phyloP scores from a whole-genome alignment of 2,113 vertebrate genomes.

The Rhabdomys dilectus region DNA sequence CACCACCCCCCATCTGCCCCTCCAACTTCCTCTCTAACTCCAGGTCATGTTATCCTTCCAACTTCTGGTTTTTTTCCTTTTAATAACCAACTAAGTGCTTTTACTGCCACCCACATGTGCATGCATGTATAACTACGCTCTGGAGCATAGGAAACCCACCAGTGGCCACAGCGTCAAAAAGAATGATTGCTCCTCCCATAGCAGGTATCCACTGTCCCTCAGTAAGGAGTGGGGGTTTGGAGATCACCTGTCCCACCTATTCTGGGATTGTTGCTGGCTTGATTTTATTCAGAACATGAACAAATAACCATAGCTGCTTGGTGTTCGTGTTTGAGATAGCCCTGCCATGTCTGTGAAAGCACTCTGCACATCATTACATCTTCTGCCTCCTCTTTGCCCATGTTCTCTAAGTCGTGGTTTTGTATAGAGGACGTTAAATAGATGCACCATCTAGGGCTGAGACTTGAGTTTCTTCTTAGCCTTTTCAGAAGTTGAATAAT shows the following conservation, averaged over 20 bases:
- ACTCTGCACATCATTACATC: not conserved
- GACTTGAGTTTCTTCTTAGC: not conserved
- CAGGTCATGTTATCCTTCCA: not conserved
- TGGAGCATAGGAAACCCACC: too few species aligned
- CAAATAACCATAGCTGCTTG: not conserved
- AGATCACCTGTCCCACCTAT: not conserved
- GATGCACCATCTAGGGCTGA: too few species aligned
- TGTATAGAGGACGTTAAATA: not conserved
- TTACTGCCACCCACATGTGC: not conserved
- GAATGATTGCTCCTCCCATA: not conserved
- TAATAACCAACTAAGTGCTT: not conserved
- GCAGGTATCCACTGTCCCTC: not conserved
- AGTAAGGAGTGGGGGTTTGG: not conserved
- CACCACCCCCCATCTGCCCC: too few species aligned
- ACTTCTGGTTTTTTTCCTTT: not conserved
- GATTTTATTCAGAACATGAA: not conserved
- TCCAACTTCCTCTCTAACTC: not conserved
- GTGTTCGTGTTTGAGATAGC: not conserved
- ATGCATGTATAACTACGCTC: not conserved
- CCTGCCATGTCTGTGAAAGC: not conserved
- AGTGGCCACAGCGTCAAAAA: not conserved
- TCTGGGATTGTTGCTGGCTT: not conserved
- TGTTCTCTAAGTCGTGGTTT: not conserved
- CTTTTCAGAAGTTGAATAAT: not conserved
- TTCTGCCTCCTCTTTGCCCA: not conserved